Conservation (phyloP, 1,140 invertebrate genomes). For the Augochlora pura region DNA sequence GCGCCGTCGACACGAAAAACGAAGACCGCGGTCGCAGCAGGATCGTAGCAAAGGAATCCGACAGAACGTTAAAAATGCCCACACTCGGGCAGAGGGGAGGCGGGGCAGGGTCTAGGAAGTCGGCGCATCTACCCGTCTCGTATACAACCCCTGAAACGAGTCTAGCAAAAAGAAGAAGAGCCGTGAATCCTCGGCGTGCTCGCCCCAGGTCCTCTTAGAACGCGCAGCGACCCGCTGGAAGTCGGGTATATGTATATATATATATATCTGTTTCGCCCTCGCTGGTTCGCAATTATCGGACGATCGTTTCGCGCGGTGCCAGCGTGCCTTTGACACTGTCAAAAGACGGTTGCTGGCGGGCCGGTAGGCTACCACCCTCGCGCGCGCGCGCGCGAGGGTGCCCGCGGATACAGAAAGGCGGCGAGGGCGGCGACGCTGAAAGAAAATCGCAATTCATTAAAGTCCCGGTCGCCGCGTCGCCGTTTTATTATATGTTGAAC, state of each 20-base stretch:
- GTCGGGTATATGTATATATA: neutral
- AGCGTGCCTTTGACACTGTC: constrained; percentile 51
- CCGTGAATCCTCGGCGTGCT: too few species aligned
- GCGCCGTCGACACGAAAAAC: too few species aligned
- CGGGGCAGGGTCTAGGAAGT: too few species aligned
- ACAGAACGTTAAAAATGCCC: too few species aligned
- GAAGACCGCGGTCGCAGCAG: too few species aligned
- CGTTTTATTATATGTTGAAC: constrained; percentile 78
- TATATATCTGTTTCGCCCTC: constrained; percentile 22
- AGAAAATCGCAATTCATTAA: constrained; percentile 73
- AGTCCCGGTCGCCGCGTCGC: constrained; percentile 61
- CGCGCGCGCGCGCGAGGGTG: neutral
- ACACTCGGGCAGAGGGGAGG: too few species aligned
- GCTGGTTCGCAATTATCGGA: constrained; percentile 38
- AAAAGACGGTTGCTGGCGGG: constrained; percentile 36
- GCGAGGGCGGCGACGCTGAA: constrained; percentile 38
- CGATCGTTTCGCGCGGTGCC: constrained; percentile 29
- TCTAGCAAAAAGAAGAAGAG: too few species aligned
- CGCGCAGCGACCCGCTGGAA: neutral
- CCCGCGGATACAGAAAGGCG: neutral
- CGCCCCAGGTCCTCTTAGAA: neutral
- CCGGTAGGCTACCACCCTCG: too few species aligned
- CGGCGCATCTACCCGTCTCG: too few species aligned
- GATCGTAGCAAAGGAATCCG: too few species aligned
- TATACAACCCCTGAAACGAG: too few species aligned